Conservation (phyloP, 2,113 vertebrate genomes). For the Tupaia tana region DNA sequence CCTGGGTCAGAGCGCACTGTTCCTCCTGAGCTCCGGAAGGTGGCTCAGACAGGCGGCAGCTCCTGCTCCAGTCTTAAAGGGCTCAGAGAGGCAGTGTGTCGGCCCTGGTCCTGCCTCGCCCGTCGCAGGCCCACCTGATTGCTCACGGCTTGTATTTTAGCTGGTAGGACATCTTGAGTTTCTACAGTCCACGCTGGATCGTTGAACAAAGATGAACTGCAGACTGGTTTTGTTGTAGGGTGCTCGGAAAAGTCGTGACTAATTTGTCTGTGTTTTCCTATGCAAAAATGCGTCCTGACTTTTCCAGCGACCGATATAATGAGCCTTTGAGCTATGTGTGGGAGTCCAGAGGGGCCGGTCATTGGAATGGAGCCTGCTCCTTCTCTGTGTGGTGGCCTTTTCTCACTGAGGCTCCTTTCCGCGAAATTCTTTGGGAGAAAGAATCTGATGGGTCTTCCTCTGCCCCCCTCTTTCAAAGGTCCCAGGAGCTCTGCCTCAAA, state of each 20-base stretch:
- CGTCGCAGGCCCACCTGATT: not conserved
- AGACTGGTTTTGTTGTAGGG: not conserved
- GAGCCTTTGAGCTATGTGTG: not conserved
- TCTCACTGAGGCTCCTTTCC: not conserved
- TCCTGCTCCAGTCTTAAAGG: not conserved
- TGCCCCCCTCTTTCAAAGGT: not conserved
- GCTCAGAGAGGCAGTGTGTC: not conserved
- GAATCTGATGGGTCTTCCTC: not conserved
- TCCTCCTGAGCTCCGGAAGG: not conserved
- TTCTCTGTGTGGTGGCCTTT: not conserved
- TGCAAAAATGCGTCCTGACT: no score
- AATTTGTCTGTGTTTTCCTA: no score
- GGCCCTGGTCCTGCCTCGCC: not conserved
- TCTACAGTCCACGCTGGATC: not conserved
- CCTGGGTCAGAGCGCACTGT: not conserved
- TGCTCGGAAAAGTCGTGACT: no score
- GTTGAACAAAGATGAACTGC: not conserved
- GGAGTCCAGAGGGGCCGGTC: not conserved
- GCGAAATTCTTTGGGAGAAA: not conserved
- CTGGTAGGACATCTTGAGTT: constrained; percentile 22
- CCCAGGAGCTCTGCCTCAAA: not conserved
- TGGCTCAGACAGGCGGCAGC: not conserved
- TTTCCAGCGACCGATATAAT: not conserved
- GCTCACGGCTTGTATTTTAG: not conserved
- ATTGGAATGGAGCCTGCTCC: not conserved